Evolutionary conservation across 2,797 vertebrate species (phyloP).

Genomic region (Clangula hyemalis): DNA sequence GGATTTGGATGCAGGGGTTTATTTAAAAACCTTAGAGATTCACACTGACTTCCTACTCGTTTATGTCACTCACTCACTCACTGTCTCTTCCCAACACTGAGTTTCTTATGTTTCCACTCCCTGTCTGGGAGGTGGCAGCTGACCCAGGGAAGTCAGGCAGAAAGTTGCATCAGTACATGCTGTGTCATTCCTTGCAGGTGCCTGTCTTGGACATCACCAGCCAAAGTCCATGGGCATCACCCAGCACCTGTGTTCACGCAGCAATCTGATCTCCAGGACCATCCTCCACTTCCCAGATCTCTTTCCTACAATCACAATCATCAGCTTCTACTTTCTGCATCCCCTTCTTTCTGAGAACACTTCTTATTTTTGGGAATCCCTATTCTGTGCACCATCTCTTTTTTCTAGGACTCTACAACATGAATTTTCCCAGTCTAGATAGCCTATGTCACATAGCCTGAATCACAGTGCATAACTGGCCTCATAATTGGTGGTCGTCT

Average conservation of each 20-base stretch:
- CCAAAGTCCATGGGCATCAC: background rate
- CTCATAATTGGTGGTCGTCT: background rate
- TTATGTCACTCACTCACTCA: background rate
- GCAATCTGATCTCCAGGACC: background rate
- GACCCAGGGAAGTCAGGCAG: background rate
- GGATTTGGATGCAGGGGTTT: background rate
- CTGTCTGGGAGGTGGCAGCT: accelerated
- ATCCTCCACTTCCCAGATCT: background rate
- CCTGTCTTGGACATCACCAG: background rate
- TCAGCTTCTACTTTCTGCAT: background rate
- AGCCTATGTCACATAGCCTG: no score
- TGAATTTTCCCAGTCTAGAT: background rate
- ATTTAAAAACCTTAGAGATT: background rate
- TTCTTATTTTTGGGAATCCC: background rate
- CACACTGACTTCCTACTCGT: background rate
- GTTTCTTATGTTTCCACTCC: background rate
- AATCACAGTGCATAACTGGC: background rate
- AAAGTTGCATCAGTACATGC: accelerated
- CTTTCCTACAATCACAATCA: background rate
- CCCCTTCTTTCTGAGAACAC: background rate
- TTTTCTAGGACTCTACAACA: background rate
- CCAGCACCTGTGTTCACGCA: accelerated
- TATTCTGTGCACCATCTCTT: background rate
- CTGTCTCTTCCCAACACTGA: accelerated
- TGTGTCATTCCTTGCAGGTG: background rate